Percentiles rank a stretch among this genome's conserved stretches.
Conservation (phyloP, 2,113 vertebrate genomes). For the human region DNA sequence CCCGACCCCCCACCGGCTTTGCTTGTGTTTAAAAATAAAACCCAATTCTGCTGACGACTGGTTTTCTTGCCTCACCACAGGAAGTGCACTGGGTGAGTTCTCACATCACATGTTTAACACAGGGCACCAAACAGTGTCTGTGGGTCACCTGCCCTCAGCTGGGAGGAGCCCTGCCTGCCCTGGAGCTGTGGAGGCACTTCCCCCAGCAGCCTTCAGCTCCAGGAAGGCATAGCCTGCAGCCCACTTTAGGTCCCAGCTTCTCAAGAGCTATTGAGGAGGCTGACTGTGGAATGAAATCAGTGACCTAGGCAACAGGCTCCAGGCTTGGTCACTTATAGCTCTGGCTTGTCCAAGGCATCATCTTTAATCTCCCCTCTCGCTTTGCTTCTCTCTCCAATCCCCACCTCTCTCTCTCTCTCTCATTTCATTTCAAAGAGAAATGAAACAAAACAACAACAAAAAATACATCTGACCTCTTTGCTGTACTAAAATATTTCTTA, state of each 20-base stretch:
- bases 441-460: not conserved
- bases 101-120: conserved; percentile 56
- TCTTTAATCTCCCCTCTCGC: conserved; percentile 28
- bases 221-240: not conserved
- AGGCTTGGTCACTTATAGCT: conserved; percentile 27
- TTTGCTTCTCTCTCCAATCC: not conserved
- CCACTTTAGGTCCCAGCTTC: not conserved
- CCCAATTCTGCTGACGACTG: conserved; percentile 62
- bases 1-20: not conserved
- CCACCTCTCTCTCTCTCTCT: not conserved
- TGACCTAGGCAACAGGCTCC: conserved; percentile 52
- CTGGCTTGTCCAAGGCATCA: conserved; percentile 50
- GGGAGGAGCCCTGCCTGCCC: not conserved
- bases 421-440: not conserved
- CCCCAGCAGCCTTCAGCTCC: not conserved
- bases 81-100: conserved; percentile 66
- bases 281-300: not conserved
- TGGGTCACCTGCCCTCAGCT: conserved; percentile 41
- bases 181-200: not conserved
- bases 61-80: conserved; percentile 70
- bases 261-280: not conserved
- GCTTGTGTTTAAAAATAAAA: conserved; percentile 78
- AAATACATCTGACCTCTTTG: conserved; percentile 13
- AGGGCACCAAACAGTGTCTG: conserved; percentile 52
- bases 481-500: not conserved